Evolutionary conservation across 2,888 invertebrate species (phyloP), one percentile per base, ranked within the genome.

Genomic region (Marasmarcha lunaedactyla): DNA sequence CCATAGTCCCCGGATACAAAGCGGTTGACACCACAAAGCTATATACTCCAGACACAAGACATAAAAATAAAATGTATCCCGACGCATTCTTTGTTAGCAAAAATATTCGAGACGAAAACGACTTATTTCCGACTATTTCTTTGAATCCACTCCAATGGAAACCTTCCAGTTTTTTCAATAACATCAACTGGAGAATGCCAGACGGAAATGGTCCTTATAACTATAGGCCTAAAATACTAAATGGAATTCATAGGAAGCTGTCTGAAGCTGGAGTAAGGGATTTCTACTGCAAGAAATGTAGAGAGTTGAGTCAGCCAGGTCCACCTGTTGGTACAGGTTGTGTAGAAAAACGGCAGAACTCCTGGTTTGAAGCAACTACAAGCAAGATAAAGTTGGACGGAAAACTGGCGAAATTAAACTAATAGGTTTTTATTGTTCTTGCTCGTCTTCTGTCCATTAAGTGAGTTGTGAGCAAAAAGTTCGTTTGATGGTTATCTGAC

Each of bases 381-480:
- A 59, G 65, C 3, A 81, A 71, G 56, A 53, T 77, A 34, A 83
- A 74, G 56, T 55, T 83, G 42, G 81, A 83, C 39, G 83, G 83
- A 10, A 83, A 83, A 73, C 63, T 83, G 63, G 73, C 67, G 53
- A 83, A 78, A 73, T 73, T 83, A 71, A 76, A 78, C 62, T 81
- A 70, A 77, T 66, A 48, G 52, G 48, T 52, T 48, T 49, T 51
- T 52, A 64, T 71, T 70, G 71, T 71, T 69, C 66, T 65, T 64
- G 65, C 61, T 63, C 63, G 63, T 62, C 50, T 59, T 55, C 59
- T 60, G 58, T 61, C 54, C 52, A 50, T 59, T 56, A 59, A 50
- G 48, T 49, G 43, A 35, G n/a, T n/a, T 20, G 20, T 46, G 43
- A 49, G 51, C 57, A 65, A 66, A 68, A 64, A 62, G 42, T 48